phyloP scores from a whole-genome alignment of 2,797 vertebrate genomes.

The Ispidina lecontei region DNA sequence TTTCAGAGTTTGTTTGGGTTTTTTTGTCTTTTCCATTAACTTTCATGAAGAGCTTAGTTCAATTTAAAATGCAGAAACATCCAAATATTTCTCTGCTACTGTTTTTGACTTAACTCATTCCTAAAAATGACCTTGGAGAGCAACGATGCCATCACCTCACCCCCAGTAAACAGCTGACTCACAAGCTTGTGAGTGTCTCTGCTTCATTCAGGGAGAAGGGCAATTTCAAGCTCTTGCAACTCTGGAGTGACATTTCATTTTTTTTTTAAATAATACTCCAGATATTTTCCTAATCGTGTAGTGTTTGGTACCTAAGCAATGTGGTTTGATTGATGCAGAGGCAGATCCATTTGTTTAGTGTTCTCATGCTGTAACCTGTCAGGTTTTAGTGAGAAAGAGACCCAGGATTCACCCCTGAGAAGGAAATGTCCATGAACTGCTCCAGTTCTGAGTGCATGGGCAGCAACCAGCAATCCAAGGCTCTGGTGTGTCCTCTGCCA shows the following conservation, averaged over 20 bases:
- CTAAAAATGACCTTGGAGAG: not conserved
- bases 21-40: not conserved
- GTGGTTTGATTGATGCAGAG: not conserved
- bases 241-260: not conserved
- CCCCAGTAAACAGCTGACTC: not conserved
- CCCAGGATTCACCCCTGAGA: not conserved
- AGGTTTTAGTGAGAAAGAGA: not conserved
- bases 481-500: not conserved
- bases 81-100: not conserved
- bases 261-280: not conserved
- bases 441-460: not conserved
- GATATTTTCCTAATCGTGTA: not conserved
- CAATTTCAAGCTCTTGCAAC: not conserved
- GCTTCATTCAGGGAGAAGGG: not conserved
- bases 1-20: not conserved
- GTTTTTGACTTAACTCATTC: not conserved
- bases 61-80: not conserved
- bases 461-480: not conserved
- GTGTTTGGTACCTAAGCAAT: not conserved
- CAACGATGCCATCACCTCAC: accelerated
- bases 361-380: not conserved
- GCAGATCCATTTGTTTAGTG: not conserved
- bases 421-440: not conserved
- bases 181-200: not conserved
- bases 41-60: not conserved